Base-by-base conservation (phyloP, 2,888 invertebrate species). In the Eilema caniola region DNA sequence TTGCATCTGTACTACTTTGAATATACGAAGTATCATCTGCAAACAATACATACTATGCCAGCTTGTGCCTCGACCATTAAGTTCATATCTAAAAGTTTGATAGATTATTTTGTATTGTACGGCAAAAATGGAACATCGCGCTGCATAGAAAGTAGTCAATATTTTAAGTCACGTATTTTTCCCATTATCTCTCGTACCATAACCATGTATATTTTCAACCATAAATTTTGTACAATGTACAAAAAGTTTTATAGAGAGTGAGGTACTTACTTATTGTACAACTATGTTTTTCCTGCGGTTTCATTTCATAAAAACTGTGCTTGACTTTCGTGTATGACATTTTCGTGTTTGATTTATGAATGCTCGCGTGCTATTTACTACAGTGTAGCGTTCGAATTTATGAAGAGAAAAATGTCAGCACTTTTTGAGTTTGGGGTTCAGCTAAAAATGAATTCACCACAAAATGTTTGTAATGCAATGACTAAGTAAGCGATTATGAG, bases 141-240 rank as follows among this genome's bases (percentile, higher is more conserved):
- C 69, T 62, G 81, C 47, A 47, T 47, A n/a, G 53, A n/a, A 47
- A 47, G 79, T 73, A 76, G 78, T 80, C 69, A 72, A 73, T 80
- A 76, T 76, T 74, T 80, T 74, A 80, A 23, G 74, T 62, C 73
- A 80, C 79, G 80, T 66, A 53, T 53, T 53, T 80, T 80, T 72
- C 71, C 74, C 74, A 78, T 80, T 80, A 76, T 70, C 80, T 72
- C 65, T 23, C 23, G 41, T 71, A 74, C 74, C 72, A 80, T 75
- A 80, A 78, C 78, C 80, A 70, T 80, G 80, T 80, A 80, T 80
- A 41, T 80, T 80, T 80, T 78, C n/a, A 67, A 66, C 74, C 67
- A 57, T 71, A 74, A 81, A 72, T 76, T 80, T 74, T 78, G 71
- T 80, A 74, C 78, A 72, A 70, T 78, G 76, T 74, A 78, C 72